Conservation (phyloP, 1,140 invertebrate genomes). For the Thalassaphorura encarpata region DNA sequence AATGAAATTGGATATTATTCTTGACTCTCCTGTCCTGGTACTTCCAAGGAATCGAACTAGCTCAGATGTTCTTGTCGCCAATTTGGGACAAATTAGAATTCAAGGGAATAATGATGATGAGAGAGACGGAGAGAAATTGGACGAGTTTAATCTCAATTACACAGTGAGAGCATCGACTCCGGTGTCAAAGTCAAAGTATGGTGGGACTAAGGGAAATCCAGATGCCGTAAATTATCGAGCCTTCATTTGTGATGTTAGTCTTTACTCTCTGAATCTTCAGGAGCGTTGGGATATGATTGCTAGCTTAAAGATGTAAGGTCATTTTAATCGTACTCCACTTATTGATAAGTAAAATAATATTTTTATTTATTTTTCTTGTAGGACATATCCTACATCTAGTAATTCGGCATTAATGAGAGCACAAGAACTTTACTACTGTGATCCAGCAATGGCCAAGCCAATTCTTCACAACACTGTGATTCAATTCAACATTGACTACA, state of each 20-base stretch:
- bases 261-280: constrained; percentile 63
- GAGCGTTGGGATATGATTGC: constrained; percentile 35
- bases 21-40: constrained; percentile 83
- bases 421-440: constrained; percentile 57
- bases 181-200: neutral
- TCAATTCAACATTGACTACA: constrained; percentile 45
- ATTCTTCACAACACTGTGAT: constrained; percentile 74
- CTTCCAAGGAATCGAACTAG: constrained; percentile 67
- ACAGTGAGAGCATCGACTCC: neutral
- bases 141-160: neutral
- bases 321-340: neutral
- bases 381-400: constrained; percentile 22
- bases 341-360: constrained; percentile 14
- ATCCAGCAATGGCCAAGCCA: constrained; percentile 49
- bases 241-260: constrained; percentile 75
- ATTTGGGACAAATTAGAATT: constrained; percentile 78
- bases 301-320: constrained; percentile 25
- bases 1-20: constrained; percentile 49
- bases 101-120: constrained; percentile 33
- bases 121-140: constrained; percentile 1
- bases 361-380: constrained; percentile 9
- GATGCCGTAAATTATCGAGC: constrained; percentile 35
- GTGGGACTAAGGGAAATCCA: no score
- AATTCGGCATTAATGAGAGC: constrained; percentile 39
- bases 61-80: constrained; percentile 76